phyloP scores from a whole-genome alignment of 2,797 vertebrate genomes.

The Danio kyathit region DNA sequence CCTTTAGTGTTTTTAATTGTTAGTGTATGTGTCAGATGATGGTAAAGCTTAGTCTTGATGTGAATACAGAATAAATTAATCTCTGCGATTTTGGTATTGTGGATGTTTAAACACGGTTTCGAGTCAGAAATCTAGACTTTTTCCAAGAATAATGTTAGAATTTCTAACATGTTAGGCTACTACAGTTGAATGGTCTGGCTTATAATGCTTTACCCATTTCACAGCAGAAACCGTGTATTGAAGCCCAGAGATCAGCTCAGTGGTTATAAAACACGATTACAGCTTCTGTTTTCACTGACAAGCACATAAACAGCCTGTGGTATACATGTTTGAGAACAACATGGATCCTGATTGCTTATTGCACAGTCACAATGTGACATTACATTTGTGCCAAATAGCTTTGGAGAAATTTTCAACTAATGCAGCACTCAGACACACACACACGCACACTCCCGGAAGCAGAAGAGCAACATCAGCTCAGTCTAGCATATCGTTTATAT shows the following conservation, averaged over 20 bases:
- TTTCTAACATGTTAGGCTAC: neutral
- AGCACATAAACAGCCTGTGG: constrained; percentile 27
- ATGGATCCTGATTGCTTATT: constrained; percentile 49
- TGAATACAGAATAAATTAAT: neutral
- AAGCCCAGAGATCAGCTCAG: neutral
- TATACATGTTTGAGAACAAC: constrained; percentile 20
- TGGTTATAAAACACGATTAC: constrained; percentile 6
- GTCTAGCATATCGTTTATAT: constrained; percentile 45
- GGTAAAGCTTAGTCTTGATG: too few relatives aligned
- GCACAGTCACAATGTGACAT: constrained; percentile 18
- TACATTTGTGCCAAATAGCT: constrained; percentile 45
- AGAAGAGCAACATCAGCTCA: constrained; percentile 43
- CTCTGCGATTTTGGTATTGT: neutral
- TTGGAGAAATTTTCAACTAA: constrained; percentile 50
- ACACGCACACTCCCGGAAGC: constrained; percentile 16
- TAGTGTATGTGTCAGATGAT: too few relatives aligned
- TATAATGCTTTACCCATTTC: neutral
- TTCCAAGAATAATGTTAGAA: neutral
- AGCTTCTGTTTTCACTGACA: neutral
- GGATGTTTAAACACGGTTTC: neutral
- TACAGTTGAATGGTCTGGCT: neutral
- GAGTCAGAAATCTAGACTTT: neutral
- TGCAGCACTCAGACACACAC: constrained; percentile 22
- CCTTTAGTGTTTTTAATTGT: too few relatives aligned
- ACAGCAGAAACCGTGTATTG: neutral